phyloP scores from a whole-genome alignment of 92 coral and sea anemone species.

The Phenganax subtilis region DNA sequence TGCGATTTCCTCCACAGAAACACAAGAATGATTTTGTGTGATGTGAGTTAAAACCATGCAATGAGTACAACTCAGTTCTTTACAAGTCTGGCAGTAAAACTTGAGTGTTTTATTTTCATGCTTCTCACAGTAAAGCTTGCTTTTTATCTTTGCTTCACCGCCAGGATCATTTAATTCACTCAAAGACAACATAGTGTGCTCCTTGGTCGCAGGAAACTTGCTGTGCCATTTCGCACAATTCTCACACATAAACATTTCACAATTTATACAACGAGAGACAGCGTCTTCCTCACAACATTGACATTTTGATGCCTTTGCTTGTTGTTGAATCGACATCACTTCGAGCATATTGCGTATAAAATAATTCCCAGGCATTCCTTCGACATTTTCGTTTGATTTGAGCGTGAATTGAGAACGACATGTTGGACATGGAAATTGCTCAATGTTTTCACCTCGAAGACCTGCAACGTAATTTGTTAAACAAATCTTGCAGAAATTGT shows the following conservation, averaged over 20 bases:
- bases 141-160: neutral
- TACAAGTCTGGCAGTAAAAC: constrained; percentile 1
- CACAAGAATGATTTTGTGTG: neutral
- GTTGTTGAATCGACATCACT: too few species aligned
- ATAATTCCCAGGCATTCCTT: too few species aligned
- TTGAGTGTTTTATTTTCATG: neutral
- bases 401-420: too few species aligned
- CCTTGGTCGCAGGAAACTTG: neutral
- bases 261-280: neutral
- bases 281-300: neutral
- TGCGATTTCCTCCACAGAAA: too few species aligned
- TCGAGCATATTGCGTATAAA: too few species aligned
- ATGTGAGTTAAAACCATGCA: neutral
- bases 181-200: neutral
- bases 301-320: neutral
- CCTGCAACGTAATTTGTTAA: too few species aligned
- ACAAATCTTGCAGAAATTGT: too few species aligned
- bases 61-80: neutral
- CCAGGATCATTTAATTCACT: neutral
- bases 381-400: too few species aligned
- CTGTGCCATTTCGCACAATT: too few species aligned
- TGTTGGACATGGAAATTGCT: too few species aligned
- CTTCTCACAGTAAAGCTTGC: neutral
- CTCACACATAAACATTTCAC: neutral
- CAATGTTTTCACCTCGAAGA: too few species aligned